These are phyloP conservation scores for Centropyge bicolor DNA, from an alignment of 2,797 vertebrate species.

Conservation along the genomic window DNA sequence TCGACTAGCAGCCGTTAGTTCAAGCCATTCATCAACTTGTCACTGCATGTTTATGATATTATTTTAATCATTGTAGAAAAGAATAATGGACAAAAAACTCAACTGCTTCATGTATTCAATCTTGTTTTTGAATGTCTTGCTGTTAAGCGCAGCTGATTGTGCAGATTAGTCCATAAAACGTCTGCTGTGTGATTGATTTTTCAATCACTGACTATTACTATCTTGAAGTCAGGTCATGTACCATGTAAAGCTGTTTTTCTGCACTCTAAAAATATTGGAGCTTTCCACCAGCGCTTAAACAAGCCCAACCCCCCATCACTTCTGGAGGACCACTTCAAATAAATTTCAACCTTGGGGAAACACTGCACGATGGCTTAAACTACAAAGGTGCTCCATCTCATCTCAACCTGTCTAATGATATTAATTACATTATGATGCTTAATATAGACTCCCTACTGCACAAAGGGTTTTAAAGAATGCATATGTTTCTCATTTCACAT, in stretches of 20 bases:
- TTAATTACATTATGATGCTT: slow-evolving; percentile 20
- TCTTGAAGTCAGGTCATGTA: slow-evolving; percentile 34
- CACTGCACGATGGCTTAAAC: slow-evolving; percentile 38
- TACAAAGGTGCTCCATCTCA: slow-evolving; percentile 44
- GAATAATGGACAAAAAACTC: not conserved
- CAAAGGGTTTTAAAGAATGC: slow-evolving; percentile 19
- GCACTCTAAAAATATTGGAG: slow-evolving; percentile 21
- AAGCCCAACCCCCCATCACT: slow-evolving; percentile 41
- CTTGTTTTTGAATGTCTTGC: not conserved
- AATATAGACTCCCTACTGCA: slow-evolving; percentile 18
- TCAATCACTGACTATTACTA: not conserved
- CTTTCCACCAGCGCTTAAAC: slow-evolving; percentile 33
- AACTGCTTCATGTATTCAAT: not conserved
- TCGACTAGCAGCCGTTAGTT: no score
- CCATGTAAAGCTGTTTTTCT: slow-evolving; percentile 33
- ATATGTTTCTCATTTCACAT: slow-evolving; percentile 11
- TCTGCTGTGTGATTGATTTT: not conserved
- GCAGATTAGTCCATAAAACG: not conserved
- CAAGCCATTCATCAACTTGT: no score
- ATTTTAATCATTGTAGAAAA: not conserved
- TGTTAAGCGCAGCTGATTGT: not conserved
- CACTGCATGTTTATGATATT: no score
- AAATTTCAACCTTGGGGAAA: slow-evolving; percentile 53
- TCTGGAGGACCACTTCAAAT: slow-evolving; percentile 48
- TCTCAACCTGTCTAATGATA: slow-evolving; percentile 24